Conservation (phyloP, 2,797 vertebrate genomes). For the Smutsia gigantea region DNA sequence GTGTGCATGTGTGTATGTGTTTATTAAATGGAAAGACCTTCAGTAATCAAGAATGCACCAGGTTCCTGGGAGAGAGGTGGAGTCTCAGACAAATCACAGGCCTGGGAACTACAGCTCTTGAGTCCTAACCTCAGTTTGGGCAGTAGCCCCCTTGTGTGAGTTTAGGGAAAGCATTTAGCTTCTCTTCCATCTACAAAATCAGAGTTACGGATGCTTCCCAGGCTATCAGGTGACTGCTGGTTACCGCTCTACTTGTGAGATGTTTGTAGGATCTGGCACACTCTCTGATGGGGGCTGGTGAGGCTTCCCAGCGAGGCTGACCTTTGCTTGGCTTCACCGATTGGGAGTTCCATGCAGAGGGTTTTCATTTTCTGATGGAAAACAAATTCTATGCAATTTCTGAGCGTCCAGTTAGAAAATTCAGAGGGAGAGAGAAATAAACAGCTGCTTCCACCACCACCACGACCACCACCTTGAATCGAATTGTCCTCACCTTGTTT, state of each 20-base stretch:
- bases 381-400: slow-evolving; percentile 91
- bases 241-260: background rate
- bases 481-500: slow-evolving; percentile 80
- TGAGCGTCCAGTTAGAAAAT: slow-evolving; percentile 81
- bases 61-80: background rate
- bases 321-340: slow-evolving; percentile 63
- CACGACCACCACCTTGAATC: slow-evolving; percentile 75
- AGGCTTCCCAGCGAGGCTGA: slow-evolving; percentile 60
- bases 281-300: background rate
- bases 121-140: background rate
- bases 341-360: slow-evolving; percentile 67
- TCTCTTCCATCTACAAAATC: background rate
- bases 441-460: background rate
- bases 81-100: background rate
- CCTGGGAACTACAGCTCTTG: background rate
- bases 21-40: slow-evolving; percentile 34
- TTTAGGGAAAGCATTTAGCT: background rate
- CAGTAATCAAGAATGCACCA: background rate
- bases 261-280: background rate
- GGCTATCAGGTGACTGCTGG: background rate
- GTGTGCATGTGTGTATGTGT: background rate
- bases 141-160: background rate
- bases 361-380: slow-evolving; percentile 85
- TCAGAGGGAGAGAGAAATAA: slow-evolving; percentile 73
- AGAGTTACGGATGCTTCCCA: background rate